A percentile compares a stretch with the other conserved stretches of the same genome.
Evolutionary conservation across 2,888 invertebrate species (phyloP).

Genomic region (Dryococelus australis): DNA sequence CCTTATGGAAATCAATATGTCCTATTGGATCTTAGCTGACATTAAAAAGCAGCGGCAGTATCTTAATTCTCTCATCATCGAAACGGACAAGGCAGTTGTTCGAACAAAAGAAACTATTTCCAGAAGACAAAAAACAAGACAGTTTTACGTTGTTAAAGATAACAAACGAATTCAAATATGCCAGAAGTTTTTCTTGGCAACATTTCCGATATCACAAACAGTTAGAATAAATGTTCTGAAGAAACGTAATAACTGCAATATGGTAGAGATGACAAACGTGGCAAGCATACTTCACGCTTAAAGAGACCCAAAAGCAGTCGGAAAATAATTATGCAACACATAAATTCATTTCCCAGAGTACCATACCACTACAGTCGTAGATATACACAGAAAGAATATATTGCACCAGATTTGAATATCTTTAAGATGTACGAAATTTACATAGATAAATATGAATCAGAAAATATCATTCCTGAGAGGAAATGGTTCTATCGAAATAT

Average conservation of each 20-base stretch:
- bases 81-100: not conserved
- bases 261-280: constrained; percentile 2
- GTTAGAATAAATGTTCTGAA: not conserved
- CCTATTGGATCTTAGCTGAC: not conserved
- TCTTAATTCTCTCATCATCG: not conserved
- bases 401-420: not conserved
- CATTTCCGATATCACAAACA: not conserved
- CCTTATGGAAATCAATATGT: not conserved
- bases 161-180: constrained; percentile 9
- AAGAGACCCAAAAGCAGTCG: not conserved
- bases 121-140: not conserved
- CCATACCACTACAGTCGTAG: not conserved
- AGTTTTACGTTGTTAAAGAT: not conserved
- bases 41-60: constrained; percentile 6
- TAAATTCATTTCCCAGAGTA: not conserved
- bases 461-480: not conserved
- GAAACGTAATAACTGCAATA: not conserved
- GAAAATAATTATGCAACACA: not conserved
- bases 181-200: not conserved
- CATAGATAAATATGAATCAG: not conserved
- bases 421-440: not conserved
- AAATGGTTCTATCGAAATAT: not conserved
- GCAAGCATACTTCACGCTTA: not conserved
- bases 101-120: not conserved
- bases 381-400: not conserved